Percentiles rank a stretch among this genome's conserved stretches.
phyloP scores from a whole-genome alignment of 2,797 vertebrate genomes.

The Rhynchotus rufescens region DNA sequence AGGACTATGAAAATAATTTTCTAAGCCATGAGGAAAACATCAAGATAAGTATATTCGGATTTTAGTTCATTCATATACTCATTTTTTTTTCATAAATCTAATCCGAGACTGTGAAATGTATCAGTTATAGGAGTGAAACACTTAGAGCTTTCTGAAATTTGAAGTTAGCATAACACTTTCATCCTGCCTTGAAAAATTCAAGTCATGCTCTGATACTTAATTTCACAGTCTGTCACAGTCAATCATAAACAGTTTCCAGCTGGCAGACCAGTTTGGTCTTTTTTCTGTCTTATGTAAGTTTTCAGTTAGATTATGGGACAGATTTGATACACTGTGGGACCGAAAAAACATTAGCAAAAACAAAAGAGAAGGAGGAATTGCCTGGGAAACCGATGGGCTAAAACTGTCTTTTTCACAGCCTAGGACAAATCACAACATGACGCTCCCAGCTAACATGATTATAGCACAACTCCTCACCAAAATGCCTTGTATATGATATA shows the following conservation, averaged over 20 bases:
- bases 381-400: not conserved
- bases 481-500: not conserved
- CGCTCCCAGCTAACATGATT: not conserved
- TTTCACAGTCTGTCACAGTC: not conserved
- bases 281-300: not conserved
- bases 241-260: not conserved
- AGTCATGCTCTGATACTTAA: not conserved
- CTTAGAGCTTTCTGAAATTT: not conserved
- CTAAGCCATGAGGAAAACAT: fast-evolving
- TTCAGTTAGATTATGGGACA: not conserved
- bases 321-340: not conserved
- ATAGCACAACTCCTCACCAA: not conserved
- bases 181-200: not conserved
- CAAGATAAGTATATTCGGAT: not conserved
- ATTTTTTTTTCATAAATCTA: not conserved
- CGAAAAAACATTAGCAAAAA: not conserved
- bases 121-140: not conserved
- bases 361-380: not conserved
- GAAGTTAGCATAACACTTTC: not conserved
- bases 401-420: not conserved
- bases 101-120: not conserved
- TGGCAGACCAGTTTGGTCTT: not conserved
- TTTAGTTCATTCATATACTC: not conserved
- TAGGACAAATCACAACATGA: not conserved
- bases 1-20: not conserved